Evolutionary conservation across 2,888 invertebrate species (phyloP).

Genomic region (Calameuta filiformis): DNA sequence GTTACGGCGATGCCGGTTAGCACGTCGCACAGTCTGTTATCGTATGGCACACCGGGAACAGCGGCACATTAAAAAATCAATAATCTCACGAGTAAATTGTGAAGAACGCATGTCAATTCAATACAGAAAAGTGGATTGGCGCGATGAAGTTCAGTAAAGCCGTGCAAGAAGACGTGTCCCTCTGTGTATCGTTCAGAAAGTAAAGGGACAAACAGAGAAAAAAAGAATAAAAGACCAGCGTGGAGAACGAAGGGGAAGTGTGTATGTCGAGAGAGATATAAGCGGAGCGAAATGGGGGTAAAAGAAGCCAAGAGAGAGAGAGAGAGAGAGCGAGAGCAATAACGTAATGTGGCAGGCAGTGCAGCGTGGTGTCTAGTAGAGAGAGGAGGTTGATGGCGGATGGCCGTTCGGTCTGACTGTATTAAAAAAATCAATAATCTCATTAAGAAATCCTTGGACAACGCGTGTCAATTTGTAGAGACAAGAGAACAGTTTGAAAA

Average conservation of each 20-base stretch:
- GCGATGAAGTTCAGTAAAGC: not conserved
- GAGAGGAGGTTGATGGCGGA: conserved; percentile 9
- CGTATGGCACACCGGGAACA: not conserved
- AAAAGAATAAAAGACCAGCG: not conserved
- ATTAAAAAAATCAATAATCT: conserved; percentile 37
- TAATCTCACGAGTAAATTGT: not conserved
- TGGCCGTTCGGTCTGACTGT: not conserved
- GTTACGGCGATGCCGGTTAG: not conserved
- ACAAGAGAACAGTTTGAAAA: not conserved
- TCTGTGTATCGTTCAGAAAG: not conserved
- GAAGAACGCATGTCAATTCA: not conserved
- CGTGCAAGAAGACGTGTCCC: not conserved
- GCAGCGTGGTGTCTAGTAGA: conserved; percentile 1
- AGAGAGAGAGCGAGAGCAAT: not conserved
- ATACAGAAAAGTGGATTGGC: not conserved
- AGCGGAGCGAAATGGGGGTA: not conserved
- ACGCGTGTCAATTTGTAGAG: not conserved
- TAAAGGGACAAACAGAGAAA: not conserved
- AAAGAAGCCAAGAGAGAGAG: conserved; percentile 2
- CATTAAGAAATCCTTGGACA: conserved; percentile 33
- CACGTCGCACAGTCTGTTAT: not conserved
- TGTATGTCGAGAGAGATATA: not conserved
- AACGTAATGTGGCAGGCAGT: conserved; percentile 6
- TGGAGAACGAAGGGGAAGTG: not conserved
- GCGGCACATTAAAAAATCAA: not conserved